Conservation (phyloP, 2,113 vertebrate species). For the Cercopithecus mona region DNA sequence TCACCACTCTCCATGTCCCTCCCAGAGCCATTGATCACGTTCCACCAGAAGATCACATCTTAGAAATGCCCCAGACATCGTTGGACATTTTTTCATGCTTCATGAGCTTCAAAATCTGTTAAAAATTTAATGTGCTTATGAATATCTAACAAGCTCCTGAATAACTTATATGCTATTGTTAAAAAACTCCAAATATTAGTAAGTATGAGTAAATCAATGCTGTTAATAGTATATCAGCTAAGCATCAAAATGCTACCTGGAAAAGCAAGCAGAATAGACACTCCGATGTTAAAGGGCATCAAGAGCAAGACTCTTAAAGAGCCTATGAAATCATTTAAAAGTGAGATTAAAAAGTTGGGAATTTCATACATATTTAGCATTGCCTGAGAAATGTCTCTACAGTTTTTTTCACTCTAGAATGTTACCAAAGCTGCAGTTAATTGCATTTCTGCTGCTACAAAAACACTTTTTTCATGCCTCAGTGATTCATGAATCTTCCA, state of each 20-base stretch:
- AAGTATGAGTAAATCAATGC: background rate
- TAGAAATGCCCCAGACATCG: background rate
- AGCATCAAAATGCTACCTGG: background rate
- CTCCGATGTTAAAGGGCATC: background rate
- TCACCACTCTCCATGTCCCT: rapidly evolving
- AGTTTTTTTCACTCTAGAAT: background rate
- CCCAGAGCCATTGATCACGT: background rate
- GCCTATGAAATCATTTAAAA: background rate
- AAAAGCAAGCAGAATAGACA: background rate
- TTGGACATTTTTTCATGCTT: background rate
- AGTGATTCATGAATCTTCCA: background rate
- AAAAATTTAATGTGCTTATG: background rate
- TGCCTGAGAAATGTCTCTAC: background rate
- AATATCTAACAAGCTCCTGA: background rate
- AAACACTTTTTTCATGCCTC: constrained; percentile 4
- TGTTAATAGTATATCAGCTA: background rate
- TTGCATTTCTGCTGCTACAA: background rate
- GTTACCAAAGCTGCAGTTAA: background rate
- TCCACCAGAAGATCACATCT: background rate
- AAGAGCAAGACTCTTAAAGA: background rate
- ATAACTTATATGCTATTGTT: background rate
- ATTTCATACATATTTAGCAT: background rate
- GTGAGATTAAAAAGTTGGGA: background rate
- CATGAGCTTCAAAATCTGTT: background rate
- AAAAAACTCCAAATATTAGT: background rate